Evolutionary conservation across 1,140 invertebrate genomes (phyloP), one percentile per base, ranked within the genome.

Genomic region (Chlorops oryzae): DNA sequence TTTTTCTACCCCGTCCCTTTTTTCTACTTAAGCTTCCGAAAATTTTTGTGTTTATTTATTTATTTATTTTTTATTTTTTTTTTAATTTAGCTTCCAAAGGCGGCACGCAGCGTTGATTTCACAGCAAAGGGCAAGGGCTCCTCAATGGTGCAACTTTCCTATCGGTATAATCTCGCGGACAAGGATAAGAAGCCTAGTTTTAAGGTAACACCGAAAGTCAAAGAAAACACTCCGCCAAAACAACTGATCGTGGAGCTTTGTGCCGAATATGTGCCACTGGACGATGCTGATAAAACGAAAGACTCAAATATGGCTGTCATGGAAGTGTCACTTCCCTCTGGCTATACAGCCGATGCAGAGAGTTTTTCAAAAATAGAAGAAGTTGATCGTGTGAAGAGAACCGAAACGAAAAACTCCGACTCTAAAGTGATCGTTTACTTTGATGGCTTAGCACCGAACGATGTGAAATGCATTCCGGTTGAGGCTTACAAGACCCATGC

Each of bases 291-390:
- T 17, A 12, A 44, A 25, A 44, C 46, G 1, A 65, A 62, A 43
- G 62, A 66, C 41, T 87, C 85, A 55, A 92, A 92, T 61, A 92
- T 93, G 90, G 90, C 87, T 39, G 86, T 93, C 3, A 87, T 92
- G 81, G 89, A 92, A 74, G 81, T 93, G 0, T 81, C 79, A 45
- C 74, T 93, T 50, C 89, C 90, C 1, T 90, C 87, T 3, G 90
- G 91, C 23, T 94, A 85, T 61, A 82, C 84, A 0, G 83, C 58
- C 1, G 61, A 71, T 38, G 20, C 47, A 0, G 66, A 70, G 9
- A 59, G 55, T 20, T 54, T 70, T 12, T 34, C 15, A 17, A 51
- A 56, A 34, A 63, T 70, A n/a, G 45, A 63, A 17, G 27, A 47
- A 0, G 56, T 59, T 10, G 59, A 68, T 20, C 45, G 59, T 17